phyloP scores from a whole-genome alignment of 2,113 vertebrate species.

The Callaeas wilsoni region DNA sequence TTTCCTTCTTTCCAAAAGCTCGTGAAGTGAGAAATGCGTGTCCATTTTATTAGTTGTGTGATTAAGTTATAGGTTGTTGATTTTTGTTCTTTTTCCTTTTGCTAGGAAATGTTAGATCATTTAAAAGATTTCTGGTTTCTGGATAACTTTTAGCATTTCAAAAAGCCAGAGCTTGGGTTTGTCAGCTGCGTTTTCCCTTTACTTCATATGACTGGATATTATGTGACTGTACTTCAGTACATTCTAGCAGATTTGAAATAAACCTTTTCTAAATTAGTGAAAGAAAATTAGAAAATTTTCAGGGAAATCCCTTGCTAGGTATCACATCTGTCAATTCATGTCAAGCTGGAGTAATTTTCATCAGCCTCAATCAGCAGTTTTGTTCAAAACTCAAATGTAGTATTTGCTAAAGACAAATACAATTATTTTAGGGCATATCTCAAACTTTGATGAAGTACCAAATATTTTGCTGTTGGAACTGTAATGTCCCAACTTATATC shows the following conservation, averaged over 20 bases:
- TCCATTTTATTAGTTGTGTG: background rate
- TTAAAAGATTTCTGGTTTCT: background rate
- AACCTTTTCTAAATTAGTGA: slow-evolving; percentile 26
- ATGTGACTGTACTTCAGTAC: background rate
- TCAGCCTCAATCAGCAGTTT: slow-evolving; percentile 20
- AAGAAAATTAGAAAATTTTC: slow-evolving; percentile 28
- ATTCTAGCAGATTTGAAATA: slow-evolving; percentile 42
- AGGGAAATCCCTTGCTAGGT: slow-evolving; percentile 39
- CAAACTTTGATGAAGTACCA: slow-evolving; percentile 9
- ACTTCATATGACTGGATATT: background rate
- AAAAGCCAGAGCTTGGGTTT: background rate
- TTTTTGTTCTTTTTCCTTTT: background rate
- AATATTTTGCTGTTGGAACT: slow-evolving; percentile 26
- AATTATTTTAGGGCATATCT: slow-evolving; percentile 18
- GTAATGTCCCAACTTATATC: slow-evolving; percentile 1
- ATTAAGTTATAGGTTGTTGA: background rate
- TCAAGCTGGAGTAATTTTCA: slow-evolving; percentile 4
- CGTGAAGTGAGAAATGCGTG: background rate
- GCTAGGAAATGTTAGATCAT: background rate
- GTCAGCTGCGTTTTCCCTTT: background rate
- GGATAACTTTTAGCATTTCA: background rate
- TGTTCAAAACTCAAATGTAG: slow-evolving; percentile 37
- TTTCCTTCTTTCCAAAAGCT: background rate
- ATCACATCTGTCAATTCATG: slow-evolving; percentile 30
- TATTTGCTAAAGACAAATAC: slow-evolving; percentile 58